phyloP scores from a whole-genome alignment of 2,113 vertebrate species.

The Zootoca vivipara region DNA sequence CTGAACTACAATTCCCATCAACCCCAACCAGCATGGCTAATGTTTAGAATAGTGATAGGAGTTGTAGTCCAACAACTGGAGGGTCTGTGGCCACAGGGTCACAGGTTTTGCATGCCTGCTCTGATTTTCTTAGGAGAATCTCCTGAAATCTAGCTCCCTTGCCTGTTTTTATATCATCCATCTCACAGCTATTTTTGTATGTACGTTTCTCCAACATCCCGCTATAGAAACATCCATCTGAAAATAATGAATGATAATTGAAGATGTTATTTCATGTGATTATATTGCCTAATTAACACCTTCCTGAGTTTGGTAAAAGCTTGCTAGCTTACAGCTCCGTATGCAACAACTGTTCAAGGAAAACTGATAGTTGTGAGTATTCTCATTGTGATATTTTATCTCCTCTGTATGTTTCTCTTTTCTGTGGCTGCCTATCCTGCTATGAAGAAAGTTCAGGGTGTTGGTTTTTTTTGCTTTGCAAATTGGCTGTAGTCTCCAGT shows the following conservation, averaged over 20 bases:
- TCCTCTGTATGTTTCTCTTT: not conserved
- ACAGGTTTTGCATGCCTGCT: too few relatives aligned
- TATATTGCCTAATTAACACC: not conserved
- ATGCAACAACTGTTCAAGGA: not conserved
- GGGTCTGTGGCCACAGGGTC: too few relatives aligned
- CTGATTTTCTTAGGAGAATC: accelerated
- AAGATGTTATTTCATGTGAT: not conserved
- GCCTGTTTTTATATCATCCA: not conserved
- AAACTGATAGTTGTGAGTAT: not conserved
- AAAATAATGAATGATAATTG: not conserved
- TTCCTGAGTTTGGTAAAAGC: not conserved
- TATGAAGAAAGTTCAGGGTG: not conserved
- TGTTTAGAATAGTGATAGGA: too few relatives aligned
- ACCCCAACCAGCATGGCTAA: too few relatives aligned
- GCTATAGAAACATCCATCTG: not conserved
- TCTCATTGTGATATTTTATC: not conserved
- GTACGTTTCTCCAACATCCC: accelerated
- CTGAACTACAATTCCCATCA: too few relatives aligned
- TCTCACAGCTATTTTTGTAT: not conserved
- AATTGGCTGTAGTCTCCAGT: not conserved
- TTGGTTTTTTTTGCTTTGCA: not conserved
- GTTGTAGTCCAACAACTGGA: too few relatives aligned
- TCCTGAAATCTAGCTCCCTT: not conserved
- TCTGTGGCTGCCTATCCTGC: not conserved
- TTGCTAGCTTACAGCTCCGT: not conserved